phyloP scores from a whole-genome alignment of 2,113 vertebrate genomes.

The Labeo catla region DNA sequence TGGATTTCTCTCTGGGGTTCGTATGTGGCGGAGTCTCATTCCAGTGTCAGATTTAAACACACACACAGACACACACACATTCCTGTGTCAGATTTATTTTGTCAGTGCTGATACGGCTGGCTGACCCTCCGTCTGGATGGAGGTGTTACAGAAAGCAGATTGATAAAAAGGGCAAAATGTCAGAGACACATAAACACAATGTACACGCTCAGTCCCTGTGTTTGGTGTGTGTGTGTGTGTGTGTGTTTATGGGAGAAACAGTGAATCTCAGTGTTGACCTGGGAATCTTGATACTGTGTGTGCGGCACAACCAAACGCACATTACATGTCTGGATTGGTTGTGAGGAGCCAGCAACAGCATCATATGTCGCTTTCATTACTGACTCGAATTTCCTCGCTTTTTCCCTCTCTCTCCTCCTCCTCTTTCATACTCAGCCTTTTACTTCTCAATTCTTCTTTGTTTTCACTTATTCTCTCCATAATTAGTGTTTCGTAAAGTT shows the following conservation, averaged over 20 bases:
- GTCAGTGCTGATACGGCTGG: slow-evolving; percentile 30
- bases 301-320: slow-evolving; percentile 83
- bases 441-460: background rate
- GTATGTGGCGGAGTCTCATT: slow-evolving; percentile 13
- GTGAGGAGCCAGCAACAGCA: slow-evolving; percentile 81
- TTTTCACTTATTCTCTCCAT: background rate
- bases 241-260: slow-evolving; percentile 76
- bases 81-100: slow-evolving; percentile 41
- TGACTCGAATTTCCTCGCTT: slow-evolving; percentile 51
- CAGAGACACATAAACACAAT: slow-evolving; percentile 75
- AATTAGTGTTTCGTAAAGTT: background rate
- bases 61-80: slow-evolving; percentile 35
- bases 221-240: slow-evolving; percentile 49
- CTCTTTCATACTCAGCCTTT: slow-evolving; percentile 6
- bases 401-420: slow-evolving; percentile 21
- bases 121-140: slow-evolving; percentile 17
- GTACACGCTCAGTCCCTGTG: slow-evolving; percentile 67
- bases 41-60: slow-evolving; percentile 39
- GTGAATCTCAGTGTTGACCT: slow-evolving; percentile 86
- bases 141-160: slow-evolving; percentile 25
- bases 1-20: slow-evolving; percentile 75
- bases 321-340: slow-evolving; percentile 82
- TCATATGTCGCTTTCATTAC: slow-evolving; percentile 79
- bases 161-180: slow-evolving; percentile 68
- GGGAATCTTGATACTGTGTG: slow-evolving; percentile 90